These are phyloP conservation scores for Lethenteron reissneri DNA, from an alignment of 2,113 vertebrate species.

Conservation along the genomic window DNA sequence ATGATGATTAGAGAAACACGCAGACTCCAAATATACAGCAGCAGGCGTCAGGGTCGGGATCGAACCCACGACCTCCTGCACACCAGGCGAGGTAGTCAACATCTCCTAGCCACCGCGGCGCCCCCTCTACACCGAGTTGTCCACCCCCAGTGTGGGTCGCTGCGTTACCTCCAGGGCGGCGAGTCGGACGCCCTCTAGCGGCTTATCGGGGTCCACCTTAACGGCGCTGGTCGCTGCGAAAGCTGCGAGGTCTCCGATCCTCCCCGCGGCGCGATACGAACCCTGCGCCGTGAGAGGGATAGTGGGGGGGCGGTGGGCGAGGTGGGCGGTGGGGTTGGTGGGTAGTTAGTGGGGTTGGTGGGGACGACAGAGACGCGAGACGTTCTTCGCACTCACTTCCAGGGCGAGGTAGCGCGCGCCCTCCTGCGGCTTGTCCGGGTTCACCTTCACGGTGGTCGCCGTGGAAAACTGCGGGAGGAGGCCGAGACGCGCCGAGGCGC, in stretches of 20 bases:
- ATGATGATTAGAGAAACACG: too few species aligned
- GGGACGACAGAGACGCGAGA: constrained; percentile 10
- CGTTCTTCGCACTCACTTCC: constrained; percentile 35
- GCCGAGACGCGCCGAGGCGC: constrained; percentile 27
- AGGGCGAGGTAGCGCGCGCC: constrained; percentile 39
- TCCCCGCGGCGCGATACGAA: constrained; percentile 31
- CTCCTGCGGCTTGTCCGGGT: constrained; percentile 59
- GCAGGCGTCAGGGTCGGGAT: too few species aligned
- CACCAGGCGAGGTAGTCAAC: too few species aligned
- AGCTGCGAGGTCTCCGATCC: constrained; percentile 26
- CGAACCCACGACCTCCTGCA: too few species aligned
- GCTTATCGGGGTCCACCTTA: constrained; percentile 91
- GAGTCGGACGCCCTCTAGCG: constrained; percentile 57
- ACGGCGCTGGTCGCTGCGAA: constrained; percentile 36
- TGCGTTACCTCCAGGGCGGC: constrained; percentile 48
- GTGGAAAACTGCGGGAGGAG: constrained; percentile 32
- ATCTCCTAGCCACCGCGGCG: too few species aligned
- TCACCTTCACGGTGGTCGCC: constrained; percentile 49
- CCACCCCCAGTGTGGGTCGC: too few species aligned
- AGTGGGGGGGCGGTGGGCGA: not conserved
- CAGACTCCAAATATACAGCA: too few species aligned
- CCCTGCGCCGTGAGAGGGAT: constrained; percentile 23
- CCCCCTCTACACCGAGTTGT: too few species aligned
- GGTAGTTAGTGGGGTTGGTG: not conserved
- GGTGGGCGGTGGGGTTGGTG: not conserved